Conservation (phyloP, 2,888 invertebrate species). For the Cosmorhoe ocellata region DNA sequence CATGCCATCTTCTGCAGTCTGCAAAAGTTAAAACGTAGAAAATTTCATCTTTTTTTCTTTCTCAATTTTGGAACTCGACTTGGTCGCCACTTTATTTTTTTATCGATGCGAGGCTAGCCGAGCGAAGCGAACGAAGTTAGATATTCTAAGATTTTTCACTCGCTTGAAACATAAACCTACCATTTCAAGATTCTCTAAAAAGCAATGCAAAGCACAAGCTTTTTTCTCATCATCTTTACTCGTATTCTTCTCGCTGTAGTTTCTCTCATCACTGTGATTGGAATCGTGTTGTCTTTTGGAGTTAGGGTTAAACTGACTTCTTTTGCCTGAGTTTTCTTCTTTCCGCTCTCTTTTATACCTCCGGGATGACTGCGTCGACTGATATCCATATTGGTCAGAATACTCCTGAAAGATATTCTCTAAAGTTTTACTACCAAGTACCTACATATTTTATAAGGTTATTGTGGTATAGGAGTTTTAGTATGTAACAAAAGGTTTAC, state of each 20-base stretch:
- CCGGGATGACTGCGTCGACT: conserved; percentile 47
- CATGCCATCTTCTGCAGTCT: conserved; percentile 84
- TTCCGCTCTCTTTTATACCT: conserved; percentile 62
- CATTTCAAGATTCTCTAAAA: conserved; percentile 86
- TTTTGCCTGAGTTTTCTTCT: conserved; percentile 65
- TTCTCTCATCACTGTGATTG: conserved; percentile 49
- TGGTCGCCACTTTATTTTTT: too few species aligned
- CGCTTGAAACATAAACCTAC: conserved; percentile 60
- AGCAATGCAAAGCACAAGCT: conserved; percentile 86
- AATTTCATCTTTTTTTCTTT: too few species aligned
- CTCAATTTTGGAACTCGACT: too few species aligned
- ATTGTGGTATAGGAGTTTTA: too few species aligned
- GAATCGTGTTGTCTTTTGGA: conserved; percentile 49
- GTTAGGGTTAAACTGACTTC: conserved; percentile 74
- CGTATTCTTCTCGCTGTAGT: conserved; percentile 51
- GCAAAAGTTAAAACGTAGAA: not conserved
- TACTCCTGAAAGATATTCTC: conserved; percentile 39
- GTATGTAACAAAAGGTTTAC: too few species aligned
- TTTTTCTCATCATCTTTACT: conserved; percentile 52
- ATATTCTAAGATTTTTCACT: too few species aligned
- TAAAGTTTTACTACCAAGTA: too few species aligned
- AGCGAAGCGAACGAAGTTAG: too few species aligned
- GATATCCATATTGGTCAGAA: conserved; percentile 46
- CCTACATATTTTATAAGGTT: too few species aligned
- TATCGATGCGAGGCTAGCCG: too few species aligned